Base-by-base conservation (phyloP, 2,888 invertebrate species). In the Allophyes oxyacanthae region DNA sequence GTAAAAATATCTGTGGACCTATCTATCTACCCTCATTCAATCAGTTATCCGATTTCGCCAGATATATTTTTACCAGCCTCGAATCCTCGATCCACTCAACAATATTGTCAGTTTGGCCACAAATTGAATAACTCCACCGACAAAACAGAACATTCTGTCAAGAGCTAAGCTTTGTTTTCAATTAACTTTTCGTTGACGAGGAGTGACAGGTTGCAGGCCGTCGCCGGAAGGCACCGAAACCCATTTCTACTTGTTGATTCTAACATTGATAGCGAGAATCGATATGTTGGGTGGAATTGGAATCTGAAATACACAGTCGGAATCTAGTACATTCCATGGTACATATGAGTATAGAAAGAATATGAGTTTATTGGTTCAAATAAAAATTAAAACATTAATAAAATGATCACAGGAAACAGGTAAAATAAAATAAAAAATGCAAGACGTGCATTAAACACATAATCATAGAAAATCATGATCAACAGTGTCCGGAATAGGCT, bases 161-260 rank as follows among this genome's bases (percentile, higher is more conserved):
- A 20, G 20, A 28, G 26, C 8, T 41, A 30, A 28, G 30, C 41
- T 1, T 14, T n/a, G 8, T 14, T 25, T 36, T 45, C 20, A 55
- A 55, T 55, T 64, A 41, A 34, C 33, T 11, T 8, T 15, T 7
- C 8, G 33, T 14, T 41, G 64, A 55, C 25, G 53, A 62, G 10
- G 33, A 62, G 52, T 36, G 52, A 51, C 28, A 7, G 14, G 9
- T 11, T 26, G 33, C 32, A 11, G 6, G 52, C 7, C 62, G 42
- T 37, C 28, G 15, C 3, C 46, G 20, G 36, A 14, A 40, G 40
- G 40, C 11, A 10, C 6, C 9, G 15, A 10, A 34, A 14, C 4
- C 15, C 14, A 14, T 40, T 45, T 25, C 40, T 25, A 45, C 30
- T 8, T 14, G 20, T 40, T 33, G 4, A 10, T 32, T 20, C 20